phyloP scores from a whole-genome alignment of 2,888 invertebrate species.

The Ennomos quercinarius region DNA sequence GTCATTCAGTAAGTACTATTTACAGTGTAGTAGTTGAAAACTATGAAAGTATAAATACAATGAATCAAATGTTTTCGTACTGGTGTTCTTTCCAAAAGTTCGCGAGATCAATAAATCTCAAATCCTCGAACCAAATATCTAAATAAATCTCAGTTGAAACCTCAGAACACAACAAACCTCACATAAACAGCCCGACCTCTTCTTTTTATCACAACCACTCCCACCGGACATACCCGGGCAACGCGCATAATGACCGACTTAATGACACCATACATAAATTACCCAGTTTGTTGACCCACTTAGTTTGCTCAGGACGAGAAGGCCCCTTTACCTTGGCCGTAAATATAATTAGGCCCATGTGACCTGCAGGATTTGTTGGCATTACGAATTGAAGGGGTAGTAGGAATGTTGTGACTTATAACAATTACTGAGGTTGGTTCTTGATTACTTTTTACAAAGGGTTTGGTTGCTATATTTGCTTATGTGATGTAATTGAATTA shows the following conservation, averaged over 20 bases:
- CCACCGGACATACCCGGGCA: neutral
- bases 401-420: constrained; percentile 4
- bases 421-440: constrained; percentile 1
- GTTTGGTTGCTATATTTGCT: too few relatives aligned
- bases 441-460: constrained; percentile 1
- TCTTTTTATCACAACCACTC: constrained; percentile 2
- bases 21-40: too few relatives aligned
- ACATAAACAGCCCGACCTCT: neutral
- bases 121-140: too few relatives aligned
- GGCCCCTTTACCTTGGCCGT: constrained; percentile 19
- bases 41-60: too few relatives aligned
- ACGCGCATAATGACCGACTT: constrained; percentile 16
- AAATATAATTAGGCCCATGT: constrained; percentile 24
- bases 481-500: too few relatives aligned
- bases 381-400: constrained; percentile 25
- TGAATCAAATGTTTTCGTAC: too few relatives aligned
- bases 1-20: too few relatives aligned
- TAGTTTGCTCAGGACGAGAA: constrained; percentile 10
- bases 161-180: too few relatives aligned
- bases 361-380: constrained; percentile 15
- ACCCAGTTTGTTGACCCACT: constrained; percentile 10
- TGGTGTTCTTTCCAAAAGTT: too few relatives aligned
- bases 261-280: constrained; percentile 28
- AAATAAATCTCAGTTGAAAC: too few relatives aligned
- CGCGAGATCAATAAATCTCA: too few relatives aligned